A percentile compares a stretch with the other conserved stretches of the same genome.
Conservation (phyloP, 2,888 invertebrate species). For the Eulithis prunata region DNA sequence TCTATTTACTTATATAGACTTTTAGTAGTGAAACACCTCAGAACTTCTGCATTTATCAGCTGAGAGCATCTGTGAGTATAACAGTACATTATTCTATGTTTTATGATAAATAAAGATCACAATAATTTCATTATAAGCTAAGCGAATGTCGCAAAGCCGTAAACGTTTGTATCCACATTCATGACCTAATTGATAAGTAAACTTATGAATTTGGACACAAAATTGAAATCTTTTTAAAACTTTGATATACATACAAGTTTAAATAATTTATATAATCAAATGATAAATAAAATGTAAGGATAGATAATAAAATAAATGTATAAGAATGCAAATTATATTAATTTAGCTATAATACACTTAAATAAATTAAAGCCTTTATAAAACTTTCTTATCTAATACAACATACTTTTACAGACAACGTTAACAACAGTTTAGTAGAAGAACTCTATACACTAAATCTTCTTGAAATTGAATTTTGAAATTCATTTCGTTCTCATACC, state of each 20-base stretch:
- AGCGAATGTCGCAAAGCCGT: too few relatives aligned
- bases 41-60: conserved; percentile 32
- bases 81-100: too few relatives aligned
- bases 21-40: not conserved
- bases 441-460: conserved; percentile 1
- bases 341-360: conserved; percentile 56
- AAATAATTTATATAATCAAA: too few relatives aligned
- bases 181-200: conserved; percentile 45
- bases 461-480: not conserved
- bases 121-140: too few relatives aligned
- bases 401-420: conserved; percentile 36
- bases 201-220: conserved; percentile 56
- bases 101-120: too few relatives aligned
- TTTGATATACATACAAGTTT: too few relatives aligned
- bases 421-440: conserved; percentile 24
- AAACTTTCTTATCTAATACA: conserved; percentile 46
- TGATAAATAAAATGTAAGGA: not conserved
- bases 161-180: conserved; percentile 49
- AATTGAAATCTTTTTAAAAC: too few relatives aligned
- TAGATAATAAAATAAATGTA: conserved; percentile 18
- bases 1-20: too few relatives aligned
- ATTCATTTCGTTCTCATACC: conserved; percentile 2
- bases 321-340: conserved; percentile 33
- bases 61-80: too few relatives aligned
- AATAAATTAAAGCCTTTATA: conserved; percentile 74